These are phyloP conservation scores for Propsilocerus akamusi DNA, from an alignment of 1,140 invertebrate genomes.

Conservation along the genomic window DNA sequence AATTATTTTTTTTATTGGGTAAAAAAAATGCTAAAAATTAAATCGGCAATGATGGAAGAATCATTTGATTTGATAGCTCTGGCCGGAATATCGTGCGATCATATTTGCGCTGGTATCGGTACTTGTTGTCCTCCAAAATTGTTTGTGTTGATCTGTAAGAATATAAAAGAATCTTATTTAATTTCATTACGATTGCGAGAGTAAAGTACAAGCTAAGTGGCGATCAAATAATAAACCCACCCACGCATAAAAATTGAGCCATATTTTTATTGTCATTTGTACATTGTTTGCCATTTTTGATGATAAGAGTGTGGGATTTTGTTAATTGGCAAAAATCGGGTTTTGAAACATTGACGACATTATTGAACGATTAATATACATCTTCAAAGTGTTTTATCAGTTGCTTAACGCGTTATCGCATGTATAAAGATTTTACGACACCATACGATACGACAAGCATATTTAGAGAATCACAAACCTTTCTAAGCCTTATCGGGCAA, in stretches of 20 bases:
- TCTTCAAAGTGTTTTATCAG: too few species aligned
- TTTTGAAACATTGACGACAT: too few species aligned
- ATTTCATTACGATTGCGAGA: neutral
- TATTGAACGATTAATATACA: too few species aligned
- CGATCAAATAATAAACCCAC: neutral
- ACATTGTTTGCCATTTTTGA: too few species aligned
- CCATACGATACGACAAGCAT: too few species aligned
- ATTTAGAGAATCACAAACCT: too few species aligned
- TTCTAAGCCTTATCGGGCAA: too few species aligned
- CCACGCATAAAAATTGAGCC: neutral
- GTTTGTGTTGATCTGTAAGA: neutral
- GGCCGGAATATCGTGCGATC: neutral
- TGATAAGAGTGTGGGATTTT: too few species aligned
- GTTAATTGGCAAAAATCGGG: too few species aligned
- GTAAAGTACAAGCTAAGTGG: neutral
- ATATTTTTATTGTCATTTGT: too few species aligned
- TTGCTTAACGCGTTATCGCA: too few species aligned
- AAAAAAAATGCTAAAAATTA: slow-evolving; percentile 2
- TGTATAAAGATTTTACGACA: too few species aligned
- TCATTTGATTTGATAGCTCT: neutral
- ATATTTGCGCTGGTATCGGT: neutral
- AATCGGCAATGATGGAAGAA: neutral
- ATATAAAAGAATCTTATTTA: neutral
- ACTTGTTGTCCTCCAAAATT: neutral
- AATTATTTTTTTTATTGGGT: neutral